Conservation (phyloP, 2,888 invertebrate genomes). For the Andrena minutula region DNA sequence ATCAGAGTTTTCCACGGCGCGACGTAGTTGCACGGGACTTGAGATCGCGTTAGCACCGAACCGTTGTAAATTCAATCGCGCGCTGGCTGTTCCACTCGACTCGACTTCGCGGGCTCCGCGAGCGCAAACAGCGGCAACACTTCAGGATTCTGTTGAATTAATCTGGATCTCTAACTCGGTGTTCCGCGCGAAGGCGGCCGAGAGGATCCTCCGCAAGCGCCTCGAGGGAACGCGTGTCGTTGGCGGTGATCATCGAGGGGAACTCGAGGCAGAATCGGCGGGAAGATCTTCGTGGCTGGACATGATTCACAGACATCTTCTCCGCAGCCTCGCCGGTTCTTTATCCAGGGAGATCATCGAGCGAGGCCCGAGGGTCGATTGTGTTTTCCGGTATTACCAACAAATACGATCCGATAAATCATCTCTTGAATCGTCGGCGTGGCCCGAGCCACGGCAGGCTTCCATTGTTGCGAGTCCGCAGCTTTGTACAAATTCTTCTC, state of each 20-base stretch:
- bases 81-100: neutral
- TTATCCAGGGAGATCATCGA: constrained; percentile 56
- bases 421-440: constrained; percentile 64
- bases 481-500: constrained; percentile 67
- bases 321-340: constrained; percentile 5
- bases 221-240: neutral
- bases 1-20: constrained; percentile 40
- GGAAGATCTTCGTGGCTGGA: constrained; percentile 31
- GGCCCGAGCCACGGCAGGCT: constrained; percentile 61
- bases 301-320: constrained; percentile 47
- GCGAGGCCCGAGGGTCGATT: constrained; percentile 47
- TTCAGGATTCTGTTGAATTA: constrained; percentile 2
- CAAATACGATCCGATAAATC: constrained; percentile 77
- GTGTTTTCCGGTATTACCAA: constrained; percentile 62
- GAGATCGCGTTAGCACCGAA: neutral
- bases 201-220: neutral
- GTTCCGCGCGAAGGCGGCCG: neutral
- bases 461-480: constrained; percentile 63
- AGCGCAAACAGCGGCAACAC: neutral
- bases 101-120: neutral
- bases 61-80: constrained; percentile 1
- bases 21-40: constrained; percentile 1
- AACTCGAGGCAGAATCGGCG: neutral
- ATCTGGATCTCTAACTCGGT: constrained; percentile 4
- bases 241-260: neutral